These are phyloP conservation scores for Plodia interpunctella DNA, from an alignment of 1,140 invertebrate species.

Conservation along the genomic window DNA sequence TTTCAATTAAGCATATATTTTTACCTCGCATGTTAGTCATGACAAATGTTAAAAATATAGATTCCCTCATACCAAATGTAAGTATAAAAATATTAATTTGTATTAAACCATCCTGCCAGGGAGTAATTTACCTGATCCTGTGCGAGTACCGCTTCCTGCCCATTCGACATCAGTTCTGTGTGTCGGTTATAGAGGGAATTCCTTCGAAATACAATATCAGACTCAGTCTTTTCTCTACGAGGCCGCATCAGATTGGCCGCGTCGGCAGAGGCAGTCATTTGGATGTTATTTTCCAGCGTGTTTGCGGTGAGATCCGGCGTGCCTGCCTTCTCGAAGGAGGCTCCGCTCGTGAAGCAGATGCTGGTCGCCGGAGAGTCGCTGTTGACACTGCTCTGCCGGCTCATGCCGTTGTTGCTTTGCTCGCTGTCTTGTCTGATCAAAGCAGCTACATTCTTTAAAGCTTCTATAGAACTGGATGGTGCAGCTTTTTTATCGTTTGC, in stretches of 20 bases:
- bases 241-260: constrained; percentile 73
- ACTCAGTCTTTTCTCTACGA: constrained; percentile 90
- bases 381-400: constrained; percentile 57
- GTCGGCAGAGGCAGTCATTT: constrained; percentile 22
- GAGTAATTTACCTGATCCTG: constrained; percentile 72
- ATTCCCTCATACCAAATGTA: constrained; percentile 63
- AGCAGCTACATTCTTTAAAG: constrained; percentile 61
- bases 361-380: constrained; percentile 64
- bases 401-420: constrained; percentile 35
- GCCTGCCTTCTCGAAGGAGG: constrained; percentile 48
- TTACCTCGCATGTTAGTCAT: constrained; percentile 48
- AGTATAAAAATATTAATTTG: constrained; percentile 51
- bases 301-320: constrained; percentile 57
- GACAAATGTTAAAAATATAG: constrained; percentile 53
- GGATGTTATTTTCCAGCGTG: constrained; percentile 36
- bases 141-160: constrained; percentile 75
- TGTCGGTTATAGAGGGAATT: constrained; percentile 81
- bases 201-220: constrained; percentile 86
- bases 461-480: constrained; percentile 55
- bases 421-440: constrained; percentile 61
- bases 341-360: constrained; percentile 49
- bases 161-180: constrained; percentile 72
- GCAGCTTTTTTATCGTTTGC: constrained; percentile 33
- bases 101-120: constrained; percentile 67
- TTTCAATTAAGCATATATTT: constrained; percentile 27